These are phyloP conservation scores for Zygothrica quintamaculata DNA, from an alignment of 2,888 invertebrate genomes.

Conservation along the genomic window DNA sequence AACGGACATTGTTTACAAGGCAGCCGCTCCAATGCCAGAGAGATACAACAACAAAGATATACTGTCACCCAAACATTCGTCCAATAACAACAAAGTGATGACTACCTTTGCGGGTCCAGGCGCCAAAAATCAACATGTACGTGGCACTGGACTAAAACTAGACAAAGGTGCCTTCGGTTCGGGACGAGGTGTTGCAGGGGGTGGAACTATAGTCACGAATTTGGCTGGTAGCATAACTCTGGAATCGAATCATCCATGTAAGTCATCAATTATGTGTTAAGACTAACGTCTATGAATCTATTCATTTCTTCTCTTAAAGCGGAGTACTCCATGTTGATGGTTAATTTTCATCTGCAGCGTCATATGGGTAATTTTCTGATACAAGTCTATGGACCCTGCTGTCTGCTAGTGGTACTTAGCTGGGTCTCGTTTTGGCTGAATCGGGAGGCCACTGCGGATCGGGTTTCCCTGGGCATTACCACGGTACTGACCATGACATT, in stretches of 20 bases:
- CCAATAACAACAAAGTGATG: constrained; percentile 59
- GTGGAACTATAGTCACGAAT: constrained; percentile 48
- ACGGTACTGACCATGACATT: constrained; percentile 94
- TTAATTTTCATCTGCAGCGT: constrained; percentile 90
- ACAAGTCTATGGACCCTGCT: constrained; percentile 94
- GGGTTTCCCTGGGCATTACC: constrained; percentile 92
- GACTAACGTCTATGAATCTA: constrained; percentile 1
- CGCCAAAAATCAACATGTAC: constrained; percentile 80
- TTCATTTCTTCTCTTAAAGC: constrained; percentile 84
- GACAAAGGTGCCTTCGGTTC: constrained; percentile 76
- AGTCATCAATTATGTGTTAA: constrained; percentile 33
- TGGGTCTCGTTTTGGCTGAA: constrained; percentile 96
- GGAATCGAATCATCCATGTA: constrained; percentile 78
- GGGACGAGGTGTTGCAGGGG: constrained; percentile 54
- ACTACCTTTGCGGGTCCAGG: constrained; percentile 78
- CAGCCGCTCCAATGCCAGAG: constrained; percentile 72
- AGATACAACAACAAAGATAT: constrained; percentile 63
- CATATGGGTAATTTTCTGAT: constrained; percentile 95
- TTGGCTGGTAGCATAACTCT: constrained; percentile 63
- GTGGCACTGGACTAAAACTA: constrained; percentile 79
- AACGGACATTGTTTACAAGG: constrained; percentile 85
- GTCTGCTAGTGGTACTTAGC: constrained; percentile 92
- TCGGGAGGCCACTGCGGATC: constrained; percentile 92
- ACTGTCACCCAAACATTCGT: constrained; percentile 28
- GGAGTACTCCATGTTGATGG: constrained; percentile 89